Evolutionary conservation across 2,797 vertebrate species (phyloP).

Genomic region (Carcharodon carcharias): DNA sequence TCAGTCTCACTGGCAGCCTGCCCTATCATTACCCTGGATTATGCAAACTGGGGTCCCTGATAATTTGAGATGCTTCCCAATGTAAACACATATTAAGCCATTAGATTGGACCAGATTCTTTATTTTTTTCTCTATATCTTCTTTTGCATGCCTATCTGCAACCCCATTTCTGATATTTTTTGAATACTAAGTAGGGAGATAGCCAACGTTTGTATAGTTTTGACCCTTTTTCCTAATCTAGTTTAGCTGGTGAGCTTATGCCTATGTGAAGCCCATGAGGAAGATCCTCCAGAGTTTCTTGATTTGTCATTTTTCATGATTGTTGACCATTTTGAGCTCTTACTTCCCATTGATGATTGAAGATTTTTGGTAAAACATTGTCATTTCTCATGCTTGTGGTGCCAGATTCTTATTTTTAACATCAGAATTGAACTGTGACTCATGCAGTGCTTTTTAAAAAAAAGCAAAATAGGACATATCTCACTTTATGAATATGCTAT

Average conservation of each 20-base stretch:
- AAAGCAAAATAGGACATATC: not conserved
- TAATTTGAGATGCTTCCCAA: not conserved
- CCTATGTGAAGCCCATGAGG: not conserved
- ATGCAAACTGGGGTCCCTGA: not conserved
- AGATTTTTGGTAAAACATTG: not conserved
- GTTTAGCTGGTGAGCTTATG: not conserved
- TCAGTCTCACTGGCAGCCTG: not conserved
- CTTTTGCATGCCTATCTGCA: not conserved
- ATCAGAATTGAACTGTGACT: not conserved
- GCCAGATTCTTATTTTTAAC: not conserved
- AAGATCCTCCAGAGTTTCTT: not conserved
- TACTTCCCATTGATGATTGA: not conserved
- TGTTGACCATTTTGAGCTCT: not conserved
- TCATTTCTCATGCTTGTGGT: not conserved
- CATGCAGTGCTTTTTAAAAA: not conserved
- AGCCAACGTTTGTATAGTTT: not conserved
- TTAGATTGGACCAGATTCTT: too few species aligned
- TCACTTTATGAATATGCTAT: not conserved
- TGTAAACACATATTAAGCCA: too few species aligned
- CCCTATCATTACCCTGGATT: not conserved
- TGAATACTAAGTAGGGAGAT: not conserved
- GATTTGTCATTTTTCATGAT: not conserved
- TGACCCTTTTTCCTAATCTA: too few species aligned
- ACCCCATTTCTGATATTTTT: too few species aligned
- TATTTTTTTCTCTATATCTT: too few species aligned